Base-by-base conservation (phyloP, 1,140 invertebrate genomes). In the Zaprionus ghesquierei region DNA sequence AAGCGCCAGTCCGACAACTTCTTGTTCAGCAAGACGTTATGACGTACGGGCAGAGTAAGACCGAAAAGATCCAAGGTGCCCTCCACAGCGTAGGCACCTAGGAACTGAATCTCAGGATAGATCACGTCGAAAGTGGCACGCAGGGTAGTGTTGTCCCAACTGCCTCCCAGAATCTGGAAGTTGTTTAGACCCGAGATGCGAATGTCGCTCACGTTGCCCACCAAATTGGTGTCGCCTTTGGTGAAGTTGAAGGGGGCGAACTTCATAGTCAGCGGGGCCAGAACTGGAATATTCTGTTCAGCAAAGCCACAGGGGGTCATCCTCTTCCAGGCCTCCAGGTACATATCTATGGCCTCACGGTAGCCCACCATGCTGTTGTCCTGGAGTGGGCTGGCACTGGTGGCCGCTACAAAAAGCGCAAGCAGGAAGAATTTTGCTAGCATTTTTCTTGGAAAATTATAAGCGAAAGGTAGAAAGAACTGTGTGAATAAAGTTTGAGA, bases 271-370 rank as follows among this genome's bases (percentile, higher is more conserved):
- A 73, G 2, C 0, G 81, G 84, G 1, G 80, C 80, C 63, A 89
- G 6, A 0, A 61, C 51, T 5, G 85, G 85, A 3, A 89, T 64
- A 3, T 69, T 56, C 0, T 71, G 33, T 8, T 64, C 27, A 20
- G 75, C 22, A 53, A 68, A 89, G 33, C 85, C 80, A 20, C 85
- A 89, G 9, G 85, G 85, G 50, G 84, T 76, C 12, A 89, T 81
- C n/a, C 59, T 62, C 51, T 74, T 72, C 31, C 87, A 89, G 10
- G 85, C 79, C 5, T 59, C 1, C 2, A 76, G 20, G 44, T 74
- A 84, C 59, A 59, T 73, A 6, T 50, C 18, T 1, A 84, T 20
- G 12, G 85, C 72, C 1, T 71, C 61, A 5, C 54, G 41, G 25
- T 84, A 87, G 15, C 70, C 33, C 0, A 80, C 20, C 23, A 54